Conservation (phyloP, 2,113 vertebrate genomes). For the Prolemur simus region DNA sequence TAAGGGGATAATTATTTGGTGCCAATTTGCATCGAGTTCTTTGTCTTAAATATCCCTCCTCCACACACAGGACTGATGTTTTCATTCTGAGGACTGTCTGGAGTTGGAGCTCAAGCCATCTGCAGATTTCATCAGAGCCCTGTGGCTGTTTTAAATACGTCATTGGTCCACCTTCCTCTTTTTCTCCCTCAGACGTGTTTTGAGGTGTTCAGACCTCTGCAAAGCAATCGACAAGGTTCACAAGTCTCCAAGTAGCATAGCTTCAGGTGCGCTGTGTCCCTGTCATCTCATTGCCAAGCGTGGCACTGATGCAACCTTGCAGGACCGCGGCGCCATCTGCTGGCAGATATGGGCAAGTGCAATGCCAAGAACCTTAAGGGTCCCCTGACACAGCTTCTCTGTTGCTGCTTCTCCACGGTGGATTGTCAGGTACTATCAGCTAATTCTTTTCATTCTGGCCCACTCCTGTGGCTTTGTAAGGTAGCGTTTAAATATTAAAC, state of each 20-base stretch:
- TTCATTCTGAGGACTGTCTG: not conserved
- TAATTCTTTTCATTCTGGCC: not conserved
- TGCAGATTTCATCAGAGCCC: not conserved
- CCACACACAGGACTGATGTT: accelerated
- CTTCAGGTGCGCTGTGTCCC: not conserved
- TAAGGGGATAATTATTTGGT: not conserved
- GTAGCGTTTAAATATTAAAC: not conserved
- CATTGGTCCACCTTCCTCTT: not conserved
- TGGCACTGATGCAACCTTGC: not conserved
- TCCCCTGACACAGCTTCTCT: not conserved
- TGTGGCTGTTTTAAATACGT: not conserved
- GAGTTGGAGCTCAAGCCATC: not conserved
- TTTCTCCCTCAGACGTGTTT: not conserved
- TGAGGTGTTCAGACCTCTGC: not conserved
- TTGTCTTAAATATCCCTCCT: not conserved
- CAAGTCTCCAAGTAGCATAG: not conserved
- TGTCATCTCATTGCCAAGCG: accelerated
- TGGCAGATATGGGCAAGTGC: slow-evolving; percentile 49
- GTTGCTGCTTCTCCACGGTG: accelerated
- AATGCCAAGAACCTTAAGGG: not conserved
- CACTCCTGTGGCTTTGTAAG: not conserved
- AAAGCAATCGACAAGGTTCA: not conserved
- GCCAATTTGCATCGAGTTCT: not conserved
- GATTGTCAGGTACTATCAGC: no score
- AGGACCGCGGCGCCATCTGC: slow-evolving; percentile 67